Percentiles rank a stretch among this genome's conserved stretches.
Evolutionary conservation across 1,140 invertebrate genomes (phyloP).

Genomic region (Zaprionus vittiger): DNA sequence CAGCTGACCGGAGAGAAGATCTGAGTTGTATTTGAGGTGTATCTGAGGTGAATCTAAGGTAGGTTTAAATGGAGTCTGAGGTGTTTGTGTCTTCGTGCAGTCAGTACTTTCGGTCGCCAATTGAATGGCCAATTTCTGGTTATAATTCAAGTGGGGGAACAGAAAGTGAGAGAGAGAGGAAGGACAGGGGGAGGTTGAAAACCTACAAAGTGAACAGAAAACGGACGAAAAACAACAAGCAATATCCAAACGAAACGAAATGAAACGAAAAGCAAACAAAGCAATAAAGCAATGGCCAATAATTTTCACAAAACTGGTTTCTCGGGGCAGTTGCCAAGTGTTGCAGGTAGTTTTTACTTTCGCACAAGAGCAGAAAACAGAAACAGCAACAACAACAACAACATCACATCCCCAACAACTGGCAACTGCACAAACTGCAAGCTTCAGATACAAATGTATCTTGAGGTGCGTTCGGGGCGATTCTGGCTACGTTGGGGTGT

Average conservation of each 20-base stretch:
- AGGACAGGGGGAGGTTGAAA: not conserved
- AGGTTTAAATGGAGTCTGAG: too few relatives aligned
- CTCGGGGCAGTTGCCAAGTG: constrained; percentile 46
- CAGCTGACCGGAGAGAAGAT: too few relatives aligned
- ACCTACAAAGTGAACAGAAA: constrained; percentile 39
- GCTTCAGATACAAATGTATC: constrained; percentile 71
- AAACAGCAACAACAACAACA: constrained; percentile 12
- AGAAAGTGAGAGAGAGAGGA: not conserved
- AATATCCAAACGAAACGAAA: constrained; percentile 31
- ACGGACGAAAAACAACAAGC: constrained; percentile 28
- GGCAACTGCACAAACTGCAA: constrained; percentile 39
- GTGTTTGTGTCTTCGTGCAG: too few relatives aligned
- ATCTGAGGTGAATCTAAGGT: too few relatives aligned
- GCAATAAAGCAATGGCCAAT: constrained; percentile 58
- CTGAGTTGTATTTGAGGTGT: not conserved
- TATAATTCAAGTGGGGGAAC: constrained; percentile 43
- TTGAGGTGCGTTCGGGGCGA: constrained; percentile 41
- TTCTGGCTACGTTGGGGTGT: constrained; percentile 48
- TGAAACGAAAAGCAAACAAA: constrained; percentile 21
- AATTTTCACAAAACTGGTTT: constrained; percentile 82
- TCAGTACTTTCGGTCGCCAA: not conserved
- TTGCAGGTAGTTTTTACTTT: constrained; percentile 83
- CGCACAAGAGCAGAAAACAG: constrained; percentile 57
- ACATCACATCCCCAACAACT: not conserved
- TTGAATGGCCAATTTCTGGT: constrained; percentile 49